phyloP scores from a whole-genome alignment of 2,113 vertebrate genomes.

The Scomber colias region DNA sequence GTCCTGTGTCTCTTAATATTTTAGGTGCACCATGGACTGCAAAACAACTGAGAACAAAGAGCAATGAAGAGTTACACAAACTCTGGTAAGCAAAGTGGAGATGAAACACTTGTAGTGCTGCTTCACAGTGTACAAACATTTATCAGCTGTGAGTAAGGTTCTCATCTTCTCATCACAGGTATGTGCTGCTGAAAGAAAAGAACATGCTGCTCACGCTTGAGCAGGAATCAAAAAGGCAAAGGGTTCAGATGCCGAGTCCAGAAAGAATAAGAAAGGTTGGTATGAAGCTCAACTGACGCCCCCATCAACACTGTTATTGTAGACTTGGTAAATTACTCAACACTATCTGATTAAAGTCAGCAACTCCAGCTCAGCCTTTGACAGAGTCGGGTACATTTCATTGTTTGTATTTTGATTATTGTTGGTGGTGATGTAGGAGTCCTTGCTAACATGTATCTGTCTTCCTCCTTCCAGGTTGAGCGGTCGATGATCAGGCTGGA shows the following conservation, averaged over 20 bases:
- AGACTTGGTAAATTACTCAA: not conserved
- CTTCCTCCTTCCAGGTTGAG: constrained; percentile 83
- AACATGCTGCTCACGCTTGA: constrained; percentile 96
- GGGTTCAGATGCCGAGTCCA: constrained; percentile 91
- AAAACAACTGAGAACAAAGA: constrained; percentile 92
- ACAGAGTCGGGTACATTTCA: not conserved
- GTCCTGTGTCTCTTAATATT: constrained; percentile 1
- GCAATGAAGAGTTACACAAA: constrained; percentile 96
- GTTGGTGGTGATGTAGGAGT: too few relatives aligned
- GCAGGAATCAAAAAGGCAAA: constrained; percentile 92
- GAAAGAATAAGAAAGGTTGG: constrained; percentile 93
- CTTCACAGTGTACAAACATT: not conserved
- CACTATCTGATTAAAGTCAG: too few relatives aligned
- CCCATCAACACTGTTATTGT: not conserved
- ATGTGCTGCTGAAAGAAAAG: constrained; percentile 95
- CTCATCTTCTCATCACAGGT: constrained; percentile 83
- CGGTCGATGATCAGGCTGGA: constrained; percentile 92
- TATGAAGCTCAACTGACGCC: not conserved
- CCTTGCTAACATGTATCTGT: not conserved
- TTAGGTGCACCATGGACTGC: constrained; percentile 93
- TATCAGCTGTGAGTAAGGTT: not conserved
- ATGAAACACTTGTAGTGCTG: not conserved
- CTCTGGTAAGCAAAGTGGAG: constrained; percentile 87
- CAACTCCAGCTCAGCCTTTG: not conserved
- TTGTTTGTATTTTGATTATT: too few relatives aligned